These are phyloP conservation scores for Celastrina argiolus DNA, from an alignment of 2,888 invertebrate genomes.

Conservation along the genomic window DNA sequence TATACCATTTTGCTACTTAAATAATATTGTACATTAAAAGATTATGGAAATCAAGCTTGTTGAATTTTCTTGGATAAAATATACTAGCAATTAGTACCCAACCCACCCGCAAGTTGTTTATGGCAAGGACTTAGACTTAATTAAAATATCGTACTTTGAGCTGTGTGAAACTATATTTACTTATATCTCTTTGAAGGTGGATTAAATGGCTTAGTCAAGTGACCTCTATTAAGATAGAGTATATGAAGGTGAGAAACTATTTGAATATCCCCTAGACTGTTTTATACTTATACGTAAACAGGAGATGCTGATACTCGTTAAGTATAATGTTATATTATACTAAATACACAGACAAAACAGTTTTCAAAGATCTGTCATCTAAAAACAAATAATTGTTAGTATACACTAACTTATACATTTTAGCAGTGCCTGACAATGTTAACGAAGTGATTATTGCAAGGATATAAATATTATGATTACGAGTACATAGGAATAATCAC, in stretches of 20 bases:
- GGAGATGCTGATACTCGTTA: background rate
- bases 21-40: slow-evolving; percentile 71
- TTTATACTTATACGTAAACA: background rate
- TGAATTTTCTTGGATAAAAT: slow-evolving; percentile 75
- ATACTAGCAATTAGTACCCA: slow-evolving; percentile 73
- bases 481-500: too few relatives aligned
- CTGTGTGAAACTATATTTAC: slow-evolving; percentile 50
- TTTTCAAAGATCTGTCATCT: too few relatives aligned
- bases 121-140: slow-evolving; percentile 73
- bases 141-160: slow-evolving; percentile 74
- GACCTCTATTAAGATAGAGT: slow-evolving; percentile 11
- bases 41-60: slow-evolving; percentile 74
- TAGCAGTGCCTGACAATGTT: too few relatives aligned
- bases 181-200: slow-evolving; percentile 51
- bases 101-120: slow-evolving; percentile 66
- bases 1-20: slow-evolving; percentile 43
- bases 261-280: background rate
- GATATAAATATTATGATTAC: too few relatives aligned
- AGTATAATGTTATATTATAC: background rate
- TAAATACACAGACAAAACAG: too few relatives aligned
- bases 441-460: too few relatives aligned
- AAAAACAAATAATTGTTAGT: too few relatives aligned
- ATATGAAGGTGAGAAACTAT: slow-evolving; percentile 14
- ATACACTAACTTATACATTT: too few relatives aligned
- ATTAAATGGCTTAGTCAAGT: slow-evolving; percentile 47